Base-by-base conservation (phyloP, 2,888 invertebrate genomes). In the Tenthredo mesomela region DNA sequence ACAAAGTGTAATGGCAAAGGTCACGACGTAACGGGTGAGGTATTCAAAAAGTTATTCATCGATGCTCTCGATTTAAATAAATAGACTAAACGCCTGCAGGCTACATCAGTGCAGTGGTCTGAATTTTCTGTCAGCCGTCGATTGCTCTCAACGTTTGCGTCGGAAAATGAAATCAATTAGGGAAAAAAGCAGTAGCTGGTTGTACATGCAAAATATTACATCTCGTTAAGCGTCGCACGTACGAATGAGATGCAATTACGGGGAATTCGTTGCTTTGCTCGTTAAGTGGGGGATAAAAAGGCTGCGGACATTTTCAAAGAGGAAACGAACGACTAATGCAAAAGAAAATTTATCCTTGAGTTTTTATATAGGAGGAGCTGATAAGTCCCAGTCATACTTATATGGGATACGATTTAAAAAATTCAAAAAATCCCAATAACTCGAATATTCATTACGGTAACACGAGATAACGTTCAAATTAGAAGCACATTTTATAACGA, bases 191-290 rank as follows among this genome's bases (percentile, higher is more conserved):
- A 61, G 80, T 40, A 37, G 80, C 25, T 61, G 29, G 61, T 29
- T 80, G 40, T 61, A 58, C 58, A 15, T 21, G 9, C 21, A 80
- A 80, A 61, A 80, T 80, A 80, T 80, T 21, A 80, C 80, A 15
- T 80, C 80, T 80, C 80, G 80, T 80, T 80, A 80, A 61, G 61
- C 25, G n/a, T n/a, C 58, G 80, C 80, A 58, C 80, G 80, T 80
- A 80, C 80, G 80, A 80, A 80, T 77, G 77, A 77, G 77, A 77
- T 80, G 80, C 80, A 80, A 80, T 80, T 80, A 80, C 80, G 40
- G n/a, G 25, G 61, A 61, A 80, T 80, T 80, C 50, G 37, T 80
- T 50, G 80, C 80, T 80, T 61, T 80, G 21, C 58, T 80, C 80
- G n/a, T 80, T 50, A 80, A 80, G 61, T 61, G 80, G 61, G 5